Evolutionary conservation across 2,888 invertebrate species (phyloP), one percentile per base, ranked within the genome.

Genomic region (Stegophylla sp.): DNA sequence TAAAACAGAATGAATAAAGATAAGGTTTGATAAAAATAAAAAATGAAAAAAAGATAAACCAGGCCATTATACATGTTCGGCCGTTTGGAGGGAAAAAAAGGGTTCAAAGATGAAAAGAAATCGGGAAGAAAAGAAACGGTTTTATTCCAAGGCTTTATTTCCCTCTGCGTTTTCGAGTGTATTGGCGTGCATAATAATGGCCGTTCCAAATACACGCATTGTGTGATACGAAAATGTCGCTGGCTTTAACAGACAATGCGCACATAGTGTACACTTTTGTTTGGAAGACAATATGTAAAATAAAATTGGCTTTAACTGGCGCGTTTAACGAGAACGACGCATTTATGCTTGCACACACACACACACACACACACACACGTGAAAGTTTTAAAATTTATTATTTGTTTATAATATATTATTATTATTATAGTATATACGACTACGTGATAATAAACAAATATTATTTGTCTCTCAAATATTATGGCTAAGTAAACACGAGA

Each of bases 121-220:
- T 20, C 20, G 28, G 20, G 20, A 41, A 34, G 51, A 64, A 64
- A 64, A 34, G 51, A 75, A 73, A 13, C 7, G 51, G 15, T 64
- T 74, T 75, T 63, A 64, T 63, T 41, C 34, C 17, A 23, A 63
- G 41, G 34, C 51, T 41, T 75, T 63, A 51, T 51, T 64, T 75
- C 34, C 17, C 28, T 28, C 23, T 15, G 17, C 26, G 10, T 63
- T 53, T 76, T 53, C 53, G 41, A 26, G 75, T 66, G 75, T 51
- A 76, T 26, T 53, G 66, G 53, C 26, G 75, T 66, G 75, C n/a
- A 66, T 66, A 66, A 76, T 43, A 53, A 51, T 53, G 43, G 51
- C 26, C n/a, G 43, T 76, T 76, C 56, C 66, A 66, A 67, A 41
- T 53, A 34, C 74, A n/a, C 15, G 63, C 20, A 48, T 51, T 34